Evolutionary conservation across 2,888 invertebrate species (phyloP).

Genomic region (Didymodactylos carnosus): DNA sequence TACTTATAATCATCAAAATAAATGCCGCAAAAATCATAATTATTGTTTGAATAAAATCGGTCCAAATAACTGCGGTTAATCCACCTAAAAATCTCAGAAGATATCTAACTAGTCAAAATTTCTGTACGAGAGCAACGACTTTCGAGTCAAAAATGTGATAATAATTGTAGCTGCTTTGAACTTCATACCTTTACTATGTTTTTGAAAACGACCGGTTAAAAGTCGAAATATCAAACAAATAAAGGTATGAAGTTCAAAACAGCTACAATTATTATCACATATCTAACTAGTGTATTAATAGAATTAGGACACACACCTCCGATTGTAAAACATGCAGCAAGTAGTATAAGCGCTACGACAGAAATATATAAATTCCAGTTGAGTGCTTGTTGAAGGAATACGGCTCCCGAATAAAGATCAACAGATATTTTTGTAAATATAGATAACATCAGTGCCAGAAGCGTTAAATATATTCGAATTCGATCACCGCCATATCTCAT

Average conservation of each 20-base stretch:
- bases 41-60: slow-evolving; percentile 28
- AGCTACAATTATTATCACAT: too few species aligned
- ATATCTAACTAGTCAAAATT: slow-evolving; percentile 4
- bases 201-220: too few species aligned
- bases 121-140: too few species aligned
- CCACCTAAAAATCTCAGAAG: slow-evolving; percentile 21
- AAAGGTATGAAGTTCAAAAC: too few species aligned
- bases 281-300: too few species aligned
- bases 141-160: too few species aligned
- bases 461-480: slow-evolving; percentile 40
- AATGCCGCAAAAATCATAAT: slow-evolving; percentile 39
- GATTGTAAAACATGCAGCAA: slow-evolving; percentile 40
- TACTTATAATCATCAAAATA: slow-evolving; percentile 14
- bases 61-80: slow-evolving; percentile 19
- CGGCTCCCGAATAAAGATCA: slow-evolving; percentile 34
- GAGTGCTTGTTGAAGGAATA: slow-evolving; percentile 32
- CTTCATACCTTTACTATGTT: slow-evolving; percentile 28
- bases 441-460: slow-evolving; percentile 38
- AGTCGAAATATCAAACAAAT: slow-evolving; percentile 25
- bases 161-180: too few species aligned
- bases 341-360: slow-evolving; percentile 36
- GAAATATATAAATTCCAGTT: slow-evolving; percentile 36
- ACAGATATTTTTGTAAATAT: slow-evolving; percentile 41
- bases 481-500: slow-evolving; percentile 39
- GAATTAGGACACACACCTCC: slow-evolving; percentile 29